Base-by-base conservation (phyloP, 2,888 invertebrate species). In the Chrysina gloriosa region DNA sequence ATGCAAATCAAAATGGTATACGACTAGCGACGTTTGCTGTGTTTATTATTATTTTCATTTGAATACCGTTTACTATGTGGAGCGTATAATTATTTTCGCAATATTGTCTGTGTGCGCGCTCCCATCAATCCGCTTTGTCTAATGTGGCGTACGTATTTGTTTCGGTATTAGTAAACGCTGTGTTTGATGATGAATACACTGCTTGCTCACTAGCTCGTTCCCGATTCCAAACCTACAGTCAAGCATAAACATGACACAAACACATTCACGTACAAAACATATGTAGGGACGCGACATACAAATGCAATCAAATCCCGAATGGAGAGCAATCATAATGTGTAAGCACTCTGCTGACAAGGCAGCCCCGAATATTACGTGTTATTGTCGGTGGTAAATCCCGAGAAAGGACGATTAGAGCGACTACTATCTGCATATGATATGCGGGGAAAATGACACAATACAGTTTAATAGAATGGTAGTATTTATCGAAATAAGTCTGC, bases 321-420 rank as follows among this genome's bases (percentile, higher is more conserved):
- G 69, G 74, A 70, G 74, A 72, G 72, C 72, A 71, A 72, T 73
- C 73, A 73, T 75, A 74, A 74, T 72, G 73, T 69, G 31, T 52
- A 73, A 73, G 74, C 72, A 74, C 63, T 63, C 67, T 68, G 76
- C 75, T 74, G 75, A 74, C 76, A 76, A 76, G 75, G 73, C 71
- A 67, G 67, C 63, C 54, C 70, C 66, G 73, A 74, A 75, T 75
- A 75, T 76, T 75, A 73, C 73, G 71, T 71, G 69, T 72, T 70
- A 78, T 78, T 78, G 78, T 78, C 73, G 74, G 76, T 67, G 73
- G 75, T 74, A 78, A 77, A 77, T 77, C 78, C 76, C 73, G 75
- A 76, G 76, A 76, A 76, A 78, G 75, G 75, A 76, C 76, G 75
- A 76, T 77, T 76, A 78, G 58, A 61, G 27, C 58, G 58, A 61